These are phyloP conservation scores for Diaprepes abbreviatus DNA, from an alignment of 2,888 invertebrate genomes.

Conservation along the genomic window DNA sequence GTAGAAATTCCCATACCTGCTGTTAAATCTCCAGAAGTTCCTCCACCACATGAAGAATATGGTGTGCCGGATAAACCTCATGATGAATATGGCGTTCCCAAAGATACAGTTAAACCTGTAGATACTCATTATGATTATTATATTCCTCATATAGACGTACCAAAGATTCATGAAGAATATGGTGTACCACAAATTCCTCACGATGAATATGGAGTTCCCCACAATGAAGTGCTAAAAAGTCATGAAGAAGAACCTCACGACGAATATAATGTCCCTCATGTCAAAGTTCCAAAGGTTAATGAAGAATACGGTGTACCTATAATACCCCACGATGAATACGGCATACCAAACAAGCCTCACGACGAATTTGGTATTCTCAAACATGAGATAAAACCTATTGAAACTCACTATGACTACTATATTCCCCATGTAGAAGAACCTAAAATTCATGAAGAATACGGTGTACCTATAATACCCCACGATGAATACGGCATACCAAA, in stretches of 20 bases:
- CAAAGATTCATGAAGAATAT: slow-evolving; percentile 3
- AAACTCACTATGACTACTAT: slow-evolving; percentile 7
- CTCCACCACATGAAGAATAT: not conserved
- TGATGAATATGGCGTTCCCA: slow-evolving; percentile 29
- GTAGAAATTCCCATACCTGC: not conserved
- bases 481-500: slow-evolving; percentile 24
- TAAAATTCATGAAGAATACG: not conserved
- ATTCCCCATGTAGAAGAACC: not conserved
- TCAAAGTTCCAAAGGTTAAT: not conserved
- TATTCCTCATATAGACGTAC: slow-evolving; percentile 30
- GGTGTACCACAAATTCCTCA: slow-evolving; percentile 28
- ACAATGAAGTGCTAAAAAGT: slow-evolving; percentile 3
- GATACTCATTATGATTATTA: slow-evolving; percentile 34
- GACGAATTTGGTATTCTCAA: slow-evolving; percentile 29
- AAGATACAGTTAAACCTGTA: slow-evolving; percentile 7
- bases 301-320: slow-evolving; percentile 29
- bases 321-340: slow-evolving; percentile 29
- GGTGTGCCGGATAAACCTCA: not conserved
- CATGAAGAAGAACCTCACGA: not conserved
- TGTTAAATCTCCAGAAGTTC: not conserved
- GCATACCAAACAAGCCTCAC: slow-evolving; percentile 21
- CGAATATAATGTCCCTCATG: not conserved
- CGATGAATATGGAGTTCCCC: slow-evolving; percentile 29
- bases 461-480: not conserved
- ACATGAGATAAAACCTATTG: not conserved